Conservation (phyloP, 1,140 invertebrate genomes). For the Diprion similis region DNA sequence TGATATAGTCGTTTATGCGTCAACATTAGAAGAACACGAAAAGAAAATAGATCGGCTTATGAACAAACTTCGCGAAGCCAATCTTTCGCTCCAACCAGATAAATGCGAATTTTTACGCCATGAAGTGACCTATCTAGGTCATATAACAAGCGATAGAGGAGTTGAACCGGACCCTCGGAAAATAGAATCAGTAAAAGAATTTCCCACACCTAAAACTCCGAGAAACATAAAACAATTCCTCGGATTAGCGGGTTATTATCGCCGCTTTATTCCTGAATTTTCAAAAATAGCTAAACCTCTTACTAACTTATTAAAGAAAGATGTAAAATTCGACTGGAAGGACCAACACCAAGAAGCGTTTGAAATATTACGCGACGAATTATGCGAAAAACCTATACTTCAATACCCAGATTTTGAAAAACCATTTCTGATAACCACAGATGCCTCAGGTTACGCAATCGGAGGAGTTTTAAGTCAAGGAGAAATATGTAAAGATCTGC, state of each 20-base stretch:
- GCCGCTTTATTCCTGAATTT: conserved; percentile 34
- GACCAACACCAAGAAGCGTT: conserved; percentile 19
- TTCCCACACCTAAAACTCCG: too few species aligned
- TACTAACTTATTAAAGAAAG: conserved; percentile 13
- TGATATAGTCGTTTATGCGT: too few species aligned
- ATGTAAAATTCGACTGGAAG: conserved; percentile 24
- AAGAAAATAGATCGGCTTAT: too few species aligned
- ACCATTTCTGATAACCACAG: background rate
- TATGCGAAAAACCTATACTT: conserved; percentile 12
- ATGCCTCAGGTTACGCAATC: conserved; percentile 6
- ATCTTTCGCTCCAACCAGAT: too few species aligned
- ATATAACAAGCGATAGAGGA: too few species aligned
- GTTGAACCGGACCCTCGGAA: too few species aligned
- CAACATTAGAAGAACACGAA: too few species aligned
- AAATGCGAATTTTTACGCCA: too few species aligned
- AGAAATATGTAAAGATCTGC: conserved; percentile 6
- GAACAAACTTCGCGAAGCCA: too few species aligned
- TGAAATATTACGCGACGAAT: conserved; percentile 19
- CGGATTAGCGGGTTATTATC: conserved; percentile 25
- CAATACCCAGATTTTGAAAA: background rate
- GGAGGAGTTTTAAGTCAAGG: conserved; percentile 8
- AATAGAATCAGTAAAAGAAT: too few species aligned
- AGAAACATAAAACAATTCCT: too few species aligned
- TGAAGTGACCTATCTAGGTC: too few species aligned
- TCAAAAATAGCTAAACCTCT: conserved; percentile 22